Evolutionary conservation across 2,113 vertebrate genomes (phyloP).

Genomic region (Oncorhynchus masou): DNA sequence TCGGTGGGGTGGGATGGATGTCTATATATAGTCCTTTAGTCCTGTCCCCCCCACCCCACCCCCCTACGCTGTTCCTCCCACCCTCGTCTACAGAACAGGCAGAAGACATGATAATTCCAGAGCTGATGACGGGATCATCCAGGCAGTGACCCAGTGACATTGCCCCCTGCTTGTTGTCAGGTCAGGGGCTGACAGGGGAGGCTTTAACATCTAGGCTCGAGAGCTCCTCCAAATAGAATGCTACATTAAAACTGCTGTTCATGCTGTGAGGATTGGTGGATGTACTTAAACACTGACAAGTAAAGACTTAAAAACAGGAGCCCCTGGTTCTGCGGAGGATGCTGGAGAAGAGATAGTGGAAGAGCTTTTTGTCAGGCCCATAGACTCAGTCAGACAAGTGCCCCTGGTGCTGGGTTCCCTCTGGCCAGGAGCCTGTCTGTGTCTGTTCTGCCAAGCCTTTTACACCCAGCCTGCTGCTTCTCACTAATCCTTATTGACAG

Average conservation of each 20-base stretch:
- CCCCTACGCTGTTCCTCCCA: too few species aligned
- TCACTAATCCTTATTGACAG: conserved; percentile 46
- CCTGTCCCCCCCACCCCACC: too few species aligned
- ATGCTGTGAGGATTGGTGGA: background rate
- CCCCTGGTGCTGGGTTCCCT: background rate
- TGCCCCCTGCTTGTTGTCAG: conserved; percentile 45
- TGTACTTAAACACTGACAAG: background rate
- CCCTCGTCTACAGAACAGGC: conserved; percentile 18
- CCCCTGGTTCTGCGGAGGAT: background rate
- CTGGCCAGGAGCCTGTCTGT: background rate
- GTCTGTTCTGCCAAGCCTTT: conserved; percentile 22
- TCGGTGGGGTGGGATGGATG: background rate
- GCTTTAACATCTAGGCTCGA: background rate
- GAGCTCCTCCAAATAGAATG: background rate
- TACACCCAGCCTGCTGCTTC: conserved; percentile 20
- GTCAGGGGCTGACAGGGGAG: background rate
- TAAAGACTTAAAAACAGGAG: background rate
- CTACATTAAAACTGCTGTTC: background rate
- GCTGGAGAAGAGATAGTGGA: too few species aligned
- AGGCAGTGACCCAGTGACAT: background rate
- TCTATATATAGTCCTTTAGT: conserved; percentile 8
- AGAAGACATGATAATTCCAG: conserved; percentile 35
- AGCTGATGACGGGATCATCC: conserved; percentile 7
- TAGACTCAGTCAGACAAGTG: too few species aligned
- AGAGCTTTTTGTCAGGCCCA: too few species aligned